Evolutionary conservation across 2,797 vertebrate genomes (phyloP).

Genomic region (Pipistrellus kuhlii): DNA sequence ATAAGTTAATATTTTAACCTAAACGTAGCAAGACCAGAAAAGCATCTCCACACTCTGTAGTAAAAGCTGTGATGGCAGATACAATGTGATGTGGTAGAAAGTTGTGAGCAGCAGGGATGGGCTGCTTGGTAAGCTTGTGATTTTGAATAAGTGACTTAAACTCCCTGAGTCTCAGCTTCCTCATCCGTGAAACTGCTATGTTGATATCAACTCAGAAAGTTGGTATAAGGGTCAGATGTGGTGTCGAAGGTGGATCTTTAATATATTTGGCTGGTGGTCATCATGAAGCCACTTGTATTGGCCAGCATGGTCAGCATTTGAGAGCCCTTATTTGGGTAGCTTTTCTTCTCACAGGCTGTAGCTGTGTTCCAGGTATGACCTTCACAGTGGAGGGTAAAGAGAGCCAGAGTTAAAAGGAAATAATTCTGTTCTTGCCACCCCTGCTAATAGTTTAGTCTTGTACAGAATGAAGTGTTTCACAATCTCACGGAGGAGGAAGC

Average conservation of each 20-base stretch:
- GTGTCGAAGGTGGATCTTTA: background rate
- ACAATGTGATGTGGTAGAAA: background rate
- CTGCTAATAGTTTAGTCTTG: background rate
- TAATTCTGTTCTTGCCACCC: background rate
- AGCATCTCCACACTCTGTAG: background rate
- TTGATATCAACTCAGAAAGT: background rate
- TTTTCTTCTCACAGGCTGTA: background rate
- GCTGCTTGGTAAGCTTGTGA: background rate
- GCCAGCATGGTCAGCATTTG: background rate
- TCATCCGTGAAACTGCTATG: background rate
- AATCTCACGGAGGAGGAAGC: background rate
- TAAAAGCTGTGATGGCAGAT: background rate
- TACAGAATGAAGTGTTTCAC: background rate
- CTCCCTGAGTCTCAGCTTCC: background rate
- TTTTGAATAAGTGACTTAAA: background rate
- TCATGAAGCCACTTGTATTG: background rate
- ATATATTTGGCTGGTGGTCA: background rate
- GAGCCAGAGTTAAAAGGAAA: background rate
- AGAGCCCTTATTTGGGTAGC: background rate
- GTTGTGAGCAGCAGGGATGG: fast-evolving
- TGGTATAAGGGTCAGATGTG: background rate
- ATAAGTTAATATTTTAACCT: background rate
- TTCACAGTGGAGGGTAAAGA: background rate
- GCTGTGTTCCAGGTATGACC: background rate
- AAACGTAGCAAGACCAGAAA: background rate